A percentile compares a stretch with the other conserved stretches of the same genome.
Evolutionary conservation across 2,113 vertebrate genomes (phyloP).

Genomic region (Catagonus wagneri): DNA sequence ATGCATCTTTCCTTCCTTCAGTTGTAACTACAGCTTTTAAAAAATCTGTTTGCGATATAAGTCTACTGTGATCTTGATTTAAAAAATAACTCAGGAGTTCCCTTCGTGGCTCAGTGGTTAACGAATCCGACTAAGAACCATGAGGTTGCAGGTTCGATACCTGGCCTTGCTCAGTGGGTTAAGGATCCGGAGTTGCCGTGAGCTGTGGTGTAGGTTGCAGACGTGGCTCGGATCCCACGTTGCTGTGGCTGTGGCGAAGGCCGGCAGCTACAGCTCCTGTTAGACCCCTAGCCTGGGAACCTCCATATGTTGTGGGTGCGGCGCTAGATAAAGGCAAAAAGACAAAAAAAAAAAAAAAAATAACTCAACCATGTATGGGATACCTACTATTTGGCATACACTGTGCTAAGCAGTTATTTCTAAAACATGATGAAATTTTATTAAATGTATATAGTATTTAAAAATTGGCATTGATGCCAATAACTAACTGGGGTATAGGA

Average conservation of each 20-base stretch:
- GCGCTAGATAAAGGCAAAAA: no score
- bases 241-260: no score
- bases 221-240: no score
- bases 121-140: no score
- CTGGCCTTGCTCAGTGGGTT: no score
- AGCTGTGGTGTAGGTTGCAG: no score
- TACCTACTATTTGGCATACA: neutral
- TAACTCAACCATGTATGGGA: neutral
- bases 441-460: neutral
- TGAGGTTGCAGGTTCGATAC: no score
- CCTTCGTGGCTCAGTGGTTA: no score
- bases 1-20: slow-evolving; percentile 1
- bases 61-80: neutral
- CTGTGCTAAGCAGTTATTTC: neutral
- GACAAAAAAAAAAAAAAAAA: neutral
- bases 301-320: no score
- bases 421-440: neutral
- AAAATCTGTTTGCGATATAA: neutral
- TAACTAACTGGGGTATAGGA: neutral
- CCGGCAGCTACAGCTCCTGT: no score
- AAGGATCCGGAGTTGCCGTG: no score
- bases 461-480: neutral
- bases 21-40: neutral
- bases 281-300: no score
- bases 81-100: neutral